Evolutionary conservation across 1,140 invertebrate species (phyloP), one percentile per base, ranked within the genome.

Genomic region (Asbolus verrucosus): DNA sequence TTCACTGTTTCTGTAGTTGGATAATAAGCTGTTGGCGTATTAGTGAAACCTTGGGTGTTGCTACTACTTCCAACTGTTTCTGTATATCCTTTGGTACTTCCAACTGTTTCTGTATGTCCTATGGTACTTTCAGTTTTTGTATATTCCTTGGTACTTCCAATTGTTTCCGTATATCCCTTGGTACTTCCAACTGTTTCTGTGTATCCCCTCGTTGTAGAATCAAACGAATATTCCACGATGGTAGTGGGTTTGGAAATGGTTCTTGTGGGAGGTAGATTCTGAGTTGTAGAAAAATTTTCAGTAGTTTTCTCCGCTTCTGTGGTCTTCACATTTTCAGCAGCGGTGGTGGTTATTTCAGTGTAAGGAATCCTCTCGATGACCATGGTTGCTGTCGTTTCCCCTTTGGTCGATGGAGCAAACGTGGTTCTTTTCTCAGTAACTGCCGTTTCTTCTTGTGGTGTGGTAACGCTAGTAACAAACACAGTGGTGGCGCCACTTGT

Each of bases 181-280:
- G 16, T 19, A 19, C 21, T 50, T 14, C 8, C 16, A 1, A 15
- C 2, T 14, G 5, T 50, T 63, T 38, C 61, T 8, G 61, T 38
- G 27, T 36, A 39, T 8, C 4, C 6, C 39, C 16, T 50, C 9
- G 39, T 33, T 54, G 8, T 67, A 13, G 39, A 31, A 13, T 50
- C n/a, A 13, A 59, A 59, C 3, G n/a, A 60, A 67, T 27, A 54
- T 27, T 54, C 46, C 3, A 24, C 9, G 6, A 59, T 24, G 59
- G 43, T 65, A 18, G 69, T 65, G 0, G 69, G 43, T 65, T 62
- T 65, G 0, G 11, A 36, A 8, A 11, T 36, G 11, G 33, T 36
- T 11, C 5, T 36, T 6, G 6, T n/a, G 33, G 33, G 33, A 5
- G 33, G 33, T 36, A 36, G 5, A 8, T 11, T 11, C 11, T 3